Conservation (phyloP, 2,888 invertebrate genomes). For the Syritta pipiens region DNA sequence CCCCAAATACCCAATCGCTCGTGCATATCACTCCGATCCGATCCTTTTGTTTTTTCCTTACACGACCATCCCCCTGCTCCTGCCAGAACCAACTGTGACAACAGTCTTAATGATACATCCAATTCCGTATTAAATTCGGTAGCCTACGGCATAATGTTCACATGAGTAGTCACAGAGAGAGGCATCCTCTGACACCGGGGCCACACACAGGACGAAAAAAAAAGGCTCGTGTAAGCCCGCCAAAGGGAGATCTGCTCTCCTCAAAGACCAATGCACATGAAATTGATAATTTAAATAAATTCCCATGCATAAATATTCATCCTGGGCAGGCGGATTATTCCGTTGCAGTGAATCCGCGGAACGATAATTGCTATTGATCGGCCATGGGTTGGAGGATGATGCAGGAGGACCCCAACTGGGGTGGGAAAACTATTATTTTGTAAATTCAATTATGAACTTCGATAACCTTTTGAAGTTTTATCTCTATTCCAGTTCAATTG, state of each 20-base stretch:
- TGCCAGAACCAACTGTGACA: neutral
- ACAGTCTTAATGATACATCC: conserved; percentile 8
- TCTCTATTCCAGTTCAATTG: conserved; percentile 63
- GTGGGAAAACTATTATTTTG: conserved; percentile 27
- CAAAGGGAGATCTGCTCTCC: neutral
- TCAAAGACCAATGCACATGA: conserved; percentile 22
- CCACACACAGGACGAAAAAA: neutral
- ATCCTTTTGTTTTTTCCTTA: neutral
- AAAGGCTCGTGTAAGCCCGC: conserved; percentile 3
- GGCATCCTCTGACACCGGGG: neutral
- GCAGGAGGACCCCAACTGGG: neutral
- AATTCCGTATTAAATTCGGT: conserved; percentile 5
- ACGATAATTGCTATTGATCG: conserved; percentile 58
- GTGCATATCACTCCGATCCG: neutral
- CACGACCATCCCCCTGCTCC: neutral
- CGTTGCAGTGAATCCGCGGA: conserved; percentile 47
- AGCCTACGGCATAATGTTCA: conserved; percentile 19
- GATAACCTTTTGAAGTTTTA: conserved; percentile 57
- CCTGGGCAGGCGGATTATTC: conserved; percentile 49
- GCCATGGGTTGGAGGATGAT: neutral
- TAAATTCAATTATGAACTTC: conserved; percentile 52
- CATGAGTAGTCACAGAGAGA: conserved; percentile 34
- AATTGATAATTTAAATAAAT: conserved; percentile 31
- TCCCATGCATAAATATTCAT: conserved; percentile 22
- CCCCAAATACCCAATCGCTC: neutral